Evolutionary conservation across 2,888 invertebrate genomes (phyloP).

Genomic region (Himalopsyche japonica): DNA sequence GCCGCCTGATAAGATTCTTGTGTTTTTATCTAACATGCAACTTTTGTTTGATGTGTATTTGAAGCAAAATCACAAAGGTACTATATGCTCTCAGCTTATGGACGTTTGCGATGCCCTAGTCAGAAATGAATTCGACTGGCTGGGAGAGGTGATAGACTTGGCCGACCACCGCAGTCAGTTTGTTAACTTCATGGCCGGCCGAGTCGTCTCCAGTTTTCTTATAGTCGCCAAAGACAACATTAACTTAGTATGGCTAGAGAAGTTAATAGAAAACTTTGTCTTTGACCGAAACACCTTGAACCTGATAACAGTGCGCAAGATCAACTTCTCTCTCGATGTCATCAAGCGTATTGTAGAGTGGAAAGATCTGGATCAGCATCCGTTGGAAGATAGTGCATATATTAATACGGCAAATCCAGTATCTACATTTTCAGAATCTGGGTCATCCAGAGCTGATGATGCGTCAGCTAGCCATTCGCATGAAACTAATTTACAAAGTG

Average conservation of each 20-base stretch:
- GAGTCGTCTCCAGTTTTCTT: conserved; percentile 80
- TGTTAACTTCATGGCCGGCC: conserved; percentile 77
- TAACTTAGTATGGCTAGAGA: conserved; percentile 79
- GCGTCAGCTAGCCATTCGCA: background rate
- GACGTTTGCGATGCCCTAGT: conserved; percentile 79
- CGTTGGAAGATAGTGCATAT: conserved; percentile 70
- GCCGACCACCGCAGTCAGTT: conserved; percentile 79
- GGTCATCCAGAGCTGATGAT: conserved; percentile 41
- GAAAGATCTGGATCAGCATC: conserved; percentile 82
- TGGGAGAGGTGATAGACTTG: conserved; percentile 81
- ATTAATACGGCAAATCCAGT: conserved; percentile 49
- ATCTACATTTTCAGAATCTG: conserved; percentile 51
- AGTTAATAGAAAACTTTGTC: conserved; percentile 69
- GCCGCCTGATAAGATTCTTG: conserved; percentile 62
- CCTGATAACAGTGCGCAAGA: conserved; percentile 70
- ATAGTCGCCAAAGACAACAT: conserved; percentile 82
- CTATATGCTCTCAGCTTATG: conserved; percentile 79
- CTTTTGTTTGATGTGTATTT: conserved; percentile 82
- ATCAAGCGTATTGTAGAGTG: conserved; percentile 87
- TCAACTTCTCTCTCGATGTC: conserved; percentile 82
- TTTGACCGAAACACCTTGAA: conserved; percentile 68
- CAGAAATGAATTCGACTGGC: conserved; percentile 79
- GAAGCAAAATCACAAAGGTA: conserved; percentile 80
- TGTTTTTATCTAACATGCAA: conserved; percentile 82
- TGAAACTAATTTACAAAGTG: conserved; percentile 48